Percentiles rank a stretch among this genome's conserved stretches.
phyloP scores from a whole-genome alignment of 2,113 vertebrate genomes.

The Saccopteryx bilineata region DNA sequence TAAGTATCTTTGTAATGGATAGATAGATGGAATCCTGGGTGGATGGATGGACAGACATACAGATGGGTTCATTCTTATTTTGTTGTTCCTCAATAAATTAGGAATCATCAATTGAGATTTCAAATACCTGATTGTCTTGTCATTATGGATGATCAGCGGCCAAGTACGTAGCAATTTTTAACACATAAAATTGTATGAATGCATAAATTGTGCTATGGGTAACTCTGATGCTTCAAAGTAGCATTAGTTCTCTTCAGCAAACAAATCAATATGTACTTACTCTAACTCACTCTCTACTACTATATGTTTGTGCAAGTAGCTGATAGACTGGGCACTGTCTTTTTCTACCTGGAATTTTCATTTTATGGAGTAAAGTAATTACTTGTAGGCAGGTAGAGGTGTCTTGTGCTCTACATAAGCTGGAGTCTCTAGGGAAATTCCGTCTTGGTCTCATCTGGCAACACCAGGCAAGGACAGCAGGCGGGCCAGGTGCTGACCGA shows the following conservation, averaged over 20 bases:
- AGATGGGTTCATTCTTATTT: not conserved
- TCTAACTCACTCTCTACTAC: slow-evolving; percentile 68
- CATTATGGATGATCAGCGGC: slow-evolving; percentile 60
- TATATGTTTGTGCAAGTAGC: slow-evolving; percentile 50
- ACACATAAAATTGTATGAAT: slow-evolving; percentile 65
- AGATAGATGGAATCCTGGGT: not conserved
- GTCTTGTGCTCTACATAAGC: not conserved
- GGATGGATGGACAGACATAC: not conserved
- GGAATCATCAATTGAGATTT: not conserved
- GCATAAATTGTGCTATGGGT: slow-evolving; percentile 58
- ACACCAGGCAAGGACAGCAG: not conserved
- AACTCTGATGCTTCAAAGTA: slow-evolving; percentile 31
- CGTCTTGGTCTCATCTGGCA: not conserved
- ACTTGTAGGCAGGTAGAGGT: not conserved
- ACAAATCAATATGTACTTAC: slow-evolving; percentile 77
- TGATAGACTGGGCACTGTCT: slow-evolving; percentile 39
- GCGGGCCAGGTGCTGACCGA: not conserved
- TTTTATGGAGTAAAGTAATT: not conserved
- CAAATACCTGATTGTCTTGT: not conserved
- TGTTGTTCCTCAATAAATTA: slow-evolving; percentile 41
- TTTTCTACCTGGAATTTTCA: slow-evolving; percentile 45
- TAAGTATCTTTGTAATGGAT: not conserved
- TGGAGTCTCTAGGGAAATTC: not conserved
- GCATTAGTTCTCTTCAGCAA: slow-evolving; percentile 56
- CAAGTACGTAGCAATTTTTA: slow-evolving; percentile 70